Conservation (phyloP, 1,140 invertebrate species). For the Chelonus insularis region DNA sequence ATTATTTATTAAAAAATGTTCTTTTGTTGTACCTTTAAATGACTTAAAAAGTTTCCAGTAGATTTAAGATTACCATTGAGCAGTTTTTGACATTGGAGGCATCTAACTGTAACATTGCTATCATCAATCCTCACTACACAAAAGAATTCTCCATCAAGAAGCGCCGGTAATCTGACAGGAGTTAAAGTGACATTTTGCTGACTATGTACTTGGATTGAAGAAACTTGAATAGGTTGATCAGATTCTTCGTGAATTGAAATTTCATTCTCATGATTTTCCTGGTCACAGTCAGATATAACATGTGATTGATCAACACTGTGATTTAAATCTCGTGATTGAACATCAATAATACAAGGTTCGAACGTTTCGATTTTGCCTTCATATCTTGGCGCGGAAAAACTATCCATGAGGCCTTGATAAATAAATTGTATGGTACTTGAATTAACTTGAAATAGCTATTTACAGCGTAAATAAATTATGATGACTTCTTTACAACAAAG, state of each 20-base stretch:
- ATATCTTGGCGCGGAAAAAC: slow-evolving; percentile 46
- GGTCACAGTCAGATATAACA: slow-evolving; percentile 27
- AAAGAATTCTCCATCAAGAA: slow-evolving; percentile 58
- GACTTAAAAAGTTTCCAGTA: slow-evolving; percentile 58
- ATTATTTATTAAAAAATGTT: not conserved
- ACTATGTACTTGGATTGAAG: slow-evolving; percentile 40
- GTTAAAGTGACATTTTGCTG: slow-evolving; percentile 50
- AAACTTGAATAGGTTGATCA: slow-evolving; percentile 36
- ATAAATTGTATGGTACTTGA: not conserved
- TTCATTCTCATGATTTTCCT: slow-evolving; percentile 41
- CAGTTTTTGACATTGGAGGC: slow-evolving; percentile 54
- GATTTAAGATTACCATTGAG: slow-evolving; percentile 58
- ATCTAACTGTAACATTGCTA: slow-evolving; percentile 54
- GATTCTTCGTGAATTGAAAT: slow-evolving; percentile 29
- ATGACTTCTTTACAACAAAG: no score
- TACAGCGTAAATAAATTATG: no score
- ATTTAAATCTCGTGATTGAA: slow-evolving; percentile 40
- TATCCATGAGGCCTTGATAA: slow-evolving; percentile 44
- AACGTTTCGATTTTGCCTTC: slow-evolving; percentile 54
- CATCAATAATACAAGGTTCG: slow-evolving; percentile 51
- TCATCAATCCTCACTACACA: slow-evolving; percentile 54
- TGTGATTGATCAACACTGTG: slow-evolving; percentile 33
- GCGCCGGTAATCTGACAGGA: slow-evolving; percentile 54
- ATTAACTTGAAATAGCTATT: no score
- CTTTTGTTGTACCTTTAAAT: slow-evolving; percentile 46